phyloP scores from a whole-genome alignment of 2,797 vertebrate genomes.

The Urophycis tenuis region DNA sequence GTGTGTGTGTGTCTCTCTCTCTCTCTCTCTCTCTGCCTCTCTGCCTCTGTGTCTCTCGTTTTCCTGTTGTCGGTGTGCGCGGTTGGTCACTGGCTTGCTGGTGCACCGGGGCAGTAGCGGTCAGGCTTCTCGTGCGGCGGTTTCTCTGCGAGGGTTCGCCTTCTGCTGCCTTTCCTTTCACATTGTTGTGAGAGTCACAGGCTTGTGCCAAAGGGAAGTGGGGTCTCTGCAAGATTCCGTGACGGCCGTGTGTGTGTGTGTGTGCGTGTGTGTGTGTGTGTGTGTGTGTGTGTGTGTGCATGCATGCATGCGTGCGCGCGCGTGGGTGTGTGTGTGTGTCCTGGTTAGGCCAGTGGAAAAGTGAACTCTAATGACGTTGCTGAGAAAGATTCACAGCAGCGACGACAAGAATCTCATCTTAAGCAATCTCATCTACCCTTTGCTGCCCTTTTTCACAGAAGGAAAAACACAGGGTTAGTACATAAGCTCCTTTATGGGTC shows the following conservation, averaged over 20 bases:
- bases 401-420: background rate
- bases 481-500: no score
- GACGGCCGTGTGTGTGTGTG: background rate
- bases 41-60: constrained; percentile 7
- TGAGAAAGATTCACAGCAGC: background rate
- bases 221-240: constrained; percentile 4
- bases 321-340: background rate
- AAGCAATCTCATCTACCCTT: background rate
- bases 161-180: constrained; percentile 5
- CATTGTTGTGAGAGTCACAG: constrained; percentile 23
- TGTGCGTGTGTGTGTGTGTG: background rate
- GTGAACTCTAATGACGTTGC: background rate
- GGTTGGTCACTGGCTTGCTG: constrained; percentile 19
- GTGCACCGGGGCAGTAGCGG: constrained; percentile 22
- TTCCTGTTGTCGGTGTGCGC: constrained; percentile 12
- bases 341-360: background rate
- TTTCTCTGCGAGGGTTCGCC: constrained; percentile 3
- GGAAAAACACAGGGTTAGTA: no score
- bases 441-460: background rate
- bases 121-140: background rate
- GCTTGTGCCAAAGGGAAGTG: constrained; percentile 42
- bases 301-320: background rate
- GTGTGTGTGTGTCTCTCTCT: constrained; percentile 20
- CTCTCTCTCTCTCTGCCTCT: constrained; percentile 34
- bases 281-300: background rate